These are phyloP conservation scores for Jordanella pulchra DNA, from an alignment of 2,797 vertebrate genomes.

Conservation along the genomic window DNA sequence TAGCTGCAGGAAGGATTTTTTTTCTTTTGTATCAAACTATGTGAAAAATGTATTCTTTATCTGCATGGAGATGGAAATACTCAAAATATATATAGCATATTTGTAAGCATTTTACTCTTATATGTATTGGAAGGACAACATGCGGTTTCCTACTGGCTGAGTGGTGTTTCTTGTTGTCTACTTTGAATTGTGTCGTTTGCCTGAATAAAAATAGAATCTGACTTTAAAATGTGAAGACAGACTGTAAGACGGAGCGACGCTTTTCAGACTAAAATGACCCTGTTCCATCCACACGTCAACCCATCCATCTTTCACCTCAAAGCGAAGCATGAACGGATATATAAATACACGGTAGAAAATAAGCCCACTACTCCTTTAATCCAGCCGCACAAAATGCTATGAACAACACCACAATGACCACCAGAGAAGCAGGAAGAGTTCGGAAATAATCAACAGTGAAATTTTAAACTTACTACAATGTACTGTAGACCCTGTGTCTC, in stretches of 20 bases:
- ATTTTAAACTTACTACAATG: slow-evolving; percentile 71
- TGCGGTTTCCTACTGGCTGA: slow-evolving; percentile 62
- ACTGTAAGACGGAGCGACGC: slow-evolving; percentile 66
- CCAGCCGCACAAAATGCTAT: slow-evolving; percentile 65
- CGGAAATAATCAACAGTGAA: slow-evolving; percentile 67
- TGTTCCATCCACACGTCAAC: slow-evolving; percentile 48
- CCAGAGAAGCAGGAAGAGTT: slow-evolving; percentile 65
- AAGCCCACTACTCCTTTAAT: slow-evolving; percentile 61
- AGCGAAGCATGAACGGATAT: slow-evolving; percentile 64
- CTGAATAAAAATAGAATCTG: slow-evolving; percentile 50
- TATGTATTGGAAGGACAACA: slow-evolving; percentile 68
- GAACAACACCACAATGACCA: slow-evolving; percentile 74
- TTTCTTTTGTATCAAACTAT: slow-evolving; percentile 60
- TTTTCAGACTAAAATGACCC: slow-evolving; percentile 67
- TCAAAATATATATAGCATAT: slow-evolving; percentile 76
- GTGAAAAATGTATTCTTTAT: slow-evolving; percentile 69
- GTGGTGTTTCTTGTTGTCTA: slow-evolving; percentile 54
- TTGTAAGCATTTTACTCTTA: slow-evolving; percentile 71
- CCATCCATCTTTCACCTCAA: slow-evolving; percentile 61
- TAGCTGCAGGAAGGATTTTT: slow-evolving; percentile 72
- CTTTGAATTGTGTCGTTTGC: slow-evolving; percentile 62
- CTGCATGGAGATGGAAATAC: slow-evolving; percentile 72
- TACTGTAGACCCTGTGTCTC: slow-evolving; percentile 77
- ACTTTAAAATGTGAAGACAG: slow-evolving; percentile 62
- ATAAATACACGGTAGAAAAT: slow-evolving; percentile 64